Conservation (phyloP, 1,140 invertebrate species). For the Elymnias hypermnestra region DNA sequence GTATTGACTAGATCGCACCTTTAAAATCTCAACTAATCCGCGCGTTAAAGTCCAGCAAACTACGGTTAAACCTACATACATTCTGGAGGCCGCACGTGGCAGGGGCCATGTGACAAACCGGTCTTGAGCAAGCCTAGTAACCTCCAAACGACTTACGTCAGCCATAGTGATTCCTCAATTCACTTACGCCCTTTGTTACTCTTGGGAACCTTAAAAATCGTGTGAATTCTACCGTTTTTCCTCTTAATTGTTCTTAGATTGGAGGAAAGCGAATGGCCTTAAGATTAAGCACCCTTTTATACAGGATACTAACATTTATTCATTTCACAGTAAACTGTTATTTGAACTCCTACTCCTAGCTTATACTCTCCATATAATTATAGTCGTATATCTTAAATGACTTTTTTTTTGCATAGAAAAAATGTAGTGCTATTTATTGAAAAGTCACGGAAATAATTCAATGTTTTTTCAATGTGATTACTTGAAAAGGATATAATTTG, state of each 20-base stretch:
- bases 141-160: conserved; percentile 68
- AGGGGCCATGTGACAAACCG: conserved; percentile 68
- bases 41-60: conserved; percentile 13
- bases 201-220: conserved; percentile 33
- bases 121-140: conserved; percentile 64
- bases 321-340: too few species aligned
- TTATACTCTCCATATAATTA: too few species aligned
- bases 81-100: conserved; percentile 68
- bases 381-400: too few species aligned
- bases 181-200: conserved; percentile 46
- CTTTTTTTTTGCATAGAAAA: too few species aligned
- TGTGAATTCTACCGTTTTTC: conserved; percentile 29
- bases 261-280: conserved; percentile 1
- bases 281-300: too few species aligned
- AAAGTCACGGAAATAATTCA: too few species aligned
- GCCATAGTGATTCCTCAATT: conserved; percentile 45
- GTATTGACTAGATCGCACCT: background rate
- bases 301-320: too few species aligned
- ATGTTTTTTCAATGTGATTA: too few species aligned
- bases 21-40: conserved; percentile 16
- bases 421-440: too few species aligned
- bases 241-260: conserved; percentile 14
- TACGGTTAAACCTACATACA: conserved; percentile 23
- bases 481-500: too few species aligned
- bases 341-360: too few species aligned